Evolutionary conservation across 2,888 invertebrate genomes (phyloP).

Genomic region (Leucoma salicis): DNA sequence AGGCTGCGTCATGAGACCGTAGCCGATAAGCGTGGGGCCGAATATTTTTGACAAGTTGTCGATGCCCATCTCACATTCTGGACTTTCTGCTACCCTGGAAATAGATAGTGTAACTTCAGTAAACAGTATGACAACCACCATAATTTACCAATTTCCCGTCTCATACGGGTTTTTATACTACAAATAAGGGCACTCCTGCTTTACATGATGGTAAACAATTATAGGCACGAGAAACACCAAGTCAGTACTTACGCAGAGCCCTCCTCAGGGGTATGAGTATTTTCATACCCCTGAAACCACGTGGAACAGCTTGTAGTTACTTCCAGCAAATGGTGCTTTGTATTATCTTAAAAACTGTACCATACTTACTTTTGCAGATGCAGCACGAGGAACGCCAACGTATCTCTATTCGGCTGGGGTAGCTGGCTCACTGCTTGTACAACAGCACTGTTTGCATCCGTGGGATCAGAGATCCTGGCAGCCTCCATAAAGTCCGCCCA

Average conservation of each 20-base stretch:
- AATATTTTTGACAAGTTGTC: constrained; percentile 95
- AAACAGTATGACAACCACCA: no score
- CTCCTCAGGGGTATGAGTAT: no score
- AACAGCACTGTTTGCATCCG: constrained; percentile 84
- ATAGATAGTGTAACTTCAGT: no score
- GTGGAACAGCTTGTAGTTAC: no score
- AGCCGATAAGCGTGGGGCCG: constrained; percentile 97
- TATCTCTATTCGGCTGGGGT: constrained; percentile 96
- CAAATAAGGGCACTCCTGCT: no score
- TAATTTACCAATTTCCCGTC: no score
- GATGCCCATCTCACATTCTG: constrained; percentile 95
- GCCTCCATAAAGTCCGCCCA: constrained; percentile 92
- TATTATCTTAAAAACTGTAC: neutral
- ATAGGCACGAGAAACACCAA: no score
- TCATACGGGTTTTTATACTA: no score
- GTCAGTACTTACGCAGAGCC: no score
- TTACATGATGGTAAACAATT: no score
- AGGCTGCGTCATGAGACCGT: constrained; percentile 88
- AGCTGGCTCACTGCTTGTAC: constrained; percentile 91
- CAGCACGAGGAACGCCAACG: constrained; percentile 94
- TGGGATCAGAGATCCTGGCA: constrained; percentile 77
- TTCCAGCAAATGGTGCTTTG: no score
- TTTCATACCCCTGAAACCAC: no score
- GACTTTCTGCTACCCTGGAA: constrained; percentile 88
- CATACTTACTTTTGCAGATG: constrained; percentile 89